Conservation (phyloP, 2,797 vertebrate genomes). For the Myiotriccus ornatus region DNA sequence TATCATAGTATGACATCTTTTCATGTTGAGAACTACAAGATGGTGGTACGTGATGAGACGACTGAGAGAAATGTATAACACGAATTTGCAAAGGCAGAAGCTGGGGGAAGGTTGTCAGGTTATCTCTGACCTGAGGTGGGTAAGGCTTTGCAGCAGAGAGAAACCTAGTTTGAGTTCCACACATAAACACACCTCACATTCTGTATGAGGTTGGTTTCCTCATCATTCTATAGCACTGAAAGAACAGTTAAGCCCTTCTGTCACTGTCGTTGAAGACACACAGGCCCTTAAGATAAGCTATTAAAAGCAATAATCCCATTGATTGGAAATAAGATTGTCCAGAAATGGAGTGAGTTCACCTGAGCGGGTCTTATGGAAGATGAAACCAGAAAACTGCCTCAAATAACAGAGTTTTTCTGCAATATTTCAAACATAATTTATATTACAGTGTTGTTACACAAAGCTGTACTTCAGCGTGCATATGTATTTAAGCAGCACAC, state of each 20-base stretch:
- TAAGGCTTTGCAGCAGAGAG: background rate
- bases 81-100: background rate
- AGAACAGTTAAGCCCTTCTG: background rate
- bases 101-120: fast-evolving
- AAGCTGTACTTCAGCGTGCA: background rate
- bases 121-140: background rate
- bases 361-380: background rate
- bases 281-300: background rate
- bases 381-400: background rate
- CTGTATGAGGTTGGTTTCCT: background rate
- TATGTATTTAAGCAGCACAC: background rate
- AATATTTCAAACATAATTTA: background rate
- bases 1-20: background rate
- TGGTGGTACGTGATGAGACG: background rate
- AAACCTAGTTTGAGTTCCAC: background rate
- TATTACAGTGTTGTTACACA: background rate
- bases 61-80: background rate
- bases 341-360: background rate
- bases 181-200: background rate
- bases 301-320: background rate
- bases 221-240: background rate
- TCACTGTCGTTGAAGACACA: background rate
- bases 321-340: background rate
- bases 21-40: background rate
- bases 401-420: background rate